Evolutionary conservation across 2,797 vertebrate species (phyloP).

Genomic region (Leptodactylus fallax): DNA sequence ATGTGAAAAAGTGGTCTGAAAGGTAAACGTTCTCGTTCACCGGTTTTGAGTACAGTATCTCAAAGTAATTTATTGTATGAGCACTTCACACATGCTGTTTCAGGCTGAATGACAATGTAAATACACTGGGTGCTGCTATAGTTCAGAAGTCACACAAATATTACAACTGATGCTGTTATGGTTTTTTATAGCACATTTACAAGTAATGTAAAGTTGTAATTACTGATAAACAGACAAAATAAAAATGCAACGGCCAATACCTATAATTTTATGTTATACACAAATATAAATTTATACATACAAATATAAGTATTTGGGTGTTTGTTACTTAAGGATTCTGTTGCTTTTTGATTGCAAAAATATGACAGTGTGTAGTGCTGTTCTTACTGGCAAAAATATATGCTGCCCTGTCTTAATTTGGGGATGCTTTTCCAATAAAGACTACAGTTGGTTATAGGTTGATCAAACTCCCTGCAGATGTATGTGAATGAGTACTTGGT

Average conservation of each 20-base stretch:
- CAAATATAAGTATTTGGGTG: too few relatives aligned
- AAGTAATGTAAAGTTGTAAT: neutral
- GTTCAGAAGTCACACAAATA: slow-evolving; percentile 67
- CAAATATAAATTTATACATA: too few relatives aligned
- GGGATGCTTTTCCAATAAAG: too few relatives aligned
- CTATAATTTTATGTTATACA: neutral
- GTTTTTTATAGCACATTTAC: neutral
- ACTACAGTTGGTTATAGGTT: too few relatives aligned
- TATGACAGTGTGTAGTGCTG: too few relatives aligned
- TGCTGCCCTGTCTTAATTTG: too few relatives aligned
- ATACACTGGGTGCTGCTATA: slow-evolving; percentile 43
- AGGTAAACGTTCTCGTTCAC: neutral
- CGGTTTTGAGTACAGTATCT: neutral
- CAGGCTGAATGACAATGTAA: slow-evolving; percentile 64
- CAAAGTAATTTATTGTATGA: slow-evolving; percentile 6
- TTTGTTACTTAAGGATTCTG: too few relatives aligned
- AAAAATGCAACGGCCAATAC: neutral
- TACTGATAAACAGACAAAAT: neutral
- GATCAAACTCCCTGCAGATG: too few relatives aligned
- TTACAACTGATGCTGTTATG: neutral
- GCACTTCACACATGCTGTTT: slow-evolving; percentile 60
- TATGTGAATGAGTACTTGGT: too few relatives aligned
- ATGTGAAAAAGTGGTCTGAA: neutral
- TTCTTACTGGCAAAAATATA: too few relatives aligned
- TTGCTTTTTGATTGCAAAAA: too few relatives aligned